These are phyloP conservation scores for Ceratoteleas bidentatus DNA, from an alignment of 1,140 invertebrate genomes.

Conservation along the genomic window DNA sequence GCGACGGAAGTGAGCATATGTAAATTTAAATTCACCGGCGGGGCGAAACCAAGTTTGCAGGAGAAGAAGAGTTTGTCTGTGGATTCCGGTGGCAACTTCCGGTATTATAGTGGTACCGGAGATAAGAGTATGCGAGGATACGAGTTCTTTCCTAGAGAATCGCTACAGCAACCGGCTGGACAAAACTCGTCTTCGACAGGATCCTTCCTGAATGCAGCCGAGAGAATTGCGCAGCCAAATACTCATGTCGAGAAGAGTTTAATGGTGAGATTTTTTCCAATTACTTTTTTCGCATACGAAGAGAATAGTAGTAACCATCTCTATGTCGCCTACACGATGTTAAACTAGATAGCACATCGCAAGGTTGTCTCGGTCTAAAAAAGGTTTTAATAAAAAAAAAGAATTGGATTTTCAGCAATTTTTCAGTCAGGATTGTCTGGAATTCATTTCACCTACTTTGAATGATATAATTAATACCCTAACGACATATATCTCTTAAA, in stretches of 20 bases:
- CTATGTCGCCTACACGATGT: too few relatives aligned
- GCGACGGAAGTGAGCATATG: constrained; percentile 93
- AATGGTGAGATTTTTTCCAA: too few relatives aligned
- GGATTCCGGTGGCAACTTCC: constrained; percentile 91
- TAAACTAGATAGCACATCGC: too few relatives aligned
- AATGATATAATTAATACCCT: too few relatives aligned
- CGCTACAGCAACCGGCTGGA: constrained; percentile 83
- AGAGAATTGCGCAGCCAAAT: constrained; percentile 79
- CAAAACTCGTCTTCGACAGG: constrained; percentile 78
- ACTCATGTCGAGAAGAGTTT: constrained; percentile 35
- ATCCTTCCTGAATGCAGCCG: constrained; percentile 81
- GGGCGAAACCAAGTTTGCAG: constrained; percentile 91
- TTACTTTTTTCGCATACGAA: background rate
- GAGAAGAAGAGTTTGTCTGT: constrained; percentile 95
- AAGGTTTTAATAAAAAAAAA: too few relatives aligned
- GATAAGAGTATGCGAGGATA: constrained; percentile 89
- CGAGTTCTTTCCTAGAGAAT: constrained; percentile 88
- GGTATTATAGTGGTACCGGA: constrained; percentile 89
- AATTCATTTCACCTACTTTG: too few relatives aligned
- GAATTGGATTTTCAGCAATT: too few relatives aligned
- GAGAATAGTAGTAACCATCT: too few relatives aligned
- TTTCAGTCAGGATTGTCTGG: too few relatives aligned
- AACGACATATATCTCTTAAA: too few relatives aligned
- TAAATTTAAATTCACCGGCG: constrained; percentile 95
- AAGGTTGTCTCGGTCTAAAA: too few relatives aligned